phyloP scores from a whole-genome alignment of 2,888 invertebrate species.

The Eilema depressum region DNA sequence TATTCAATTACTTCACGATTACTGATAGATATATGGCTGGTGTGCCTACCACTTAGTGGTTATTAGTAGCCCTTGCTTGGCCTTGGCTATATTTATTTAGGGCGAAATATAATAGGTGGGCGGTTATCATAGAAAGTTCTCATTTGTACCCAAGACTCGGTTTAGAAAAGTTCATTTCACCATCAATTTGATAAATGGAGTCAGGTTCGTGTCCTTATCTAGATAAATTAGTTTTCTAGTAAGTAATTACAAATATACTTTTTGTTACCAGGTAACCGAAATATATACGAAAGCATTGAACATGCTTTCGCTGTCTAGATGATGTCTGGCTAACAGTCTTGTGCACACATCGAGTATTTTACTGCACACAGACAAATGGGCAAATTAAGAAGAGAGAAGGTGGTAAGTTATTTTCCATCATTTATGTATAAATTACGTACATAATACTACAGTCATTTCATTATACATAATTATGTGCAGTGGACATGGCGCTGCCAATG shows the following conservation, averaged over 20 bases:
- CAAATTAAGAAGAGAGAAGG: slow-evolving; percentile 67
- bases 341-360: slow-evolving; percentile 52
- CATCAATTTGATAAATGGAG: background rate
- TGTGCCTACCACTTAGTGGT: background rate
- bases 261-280: slow-evolving; percentile 15
- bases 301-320: slow-evolving; percentile 41
- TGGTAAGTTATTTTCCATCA: slow-evolving; percentile 53
- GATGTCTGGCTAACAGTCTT: slow-evolving; percentile 42
- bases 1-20: background rate
- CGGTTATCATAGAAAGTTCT: background rate
- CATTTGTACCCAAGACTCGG: slow-evolving; percentile 5
- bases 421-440: background rate
- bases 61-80: slow-evolving; percentile 22
- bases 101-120: slow-evolving; percentile 9
- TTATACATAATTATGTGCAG: slow-evolving; percentile 52
- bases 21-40: background rate
- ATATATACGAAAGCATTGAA: slow-evolving; percentile 14
- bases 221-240: background rate
- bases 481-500: slow-evolving; percentile 88
- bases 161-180: background rate
- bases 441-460: background rate
- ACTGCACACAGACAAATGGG: slow-evolving; percentile 60
- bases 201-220: background rate
- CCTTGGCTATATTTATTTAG: slow-evolving; percentile 6
- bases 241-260: background rate